These are phyloP conservation scores for Symphodus melops DNA, from an alignment of 2,113 vertebrate species.

Conservation along the genomic window DNA sequence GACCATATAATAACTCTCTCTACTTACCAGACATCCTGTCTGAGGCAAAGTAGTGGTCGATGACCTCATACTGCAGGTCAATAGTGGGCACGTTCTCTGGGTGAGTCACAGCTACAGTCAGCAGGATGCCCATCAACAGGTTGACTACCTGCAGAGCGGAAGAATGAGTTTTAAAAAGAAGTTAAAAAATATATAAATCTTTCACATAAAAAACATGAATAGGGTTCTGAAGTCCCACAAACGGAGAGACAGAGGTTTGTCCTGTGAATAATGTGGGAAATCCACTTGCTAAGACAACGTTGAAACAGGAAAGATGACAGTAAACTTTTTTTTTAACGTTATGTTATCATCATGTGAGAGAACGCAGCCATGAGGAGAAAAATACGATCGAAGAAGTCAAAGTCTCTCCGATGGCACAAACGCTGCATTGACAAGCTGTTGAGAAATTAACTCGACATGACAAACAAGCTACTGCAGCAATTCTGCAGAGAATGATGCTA, in stretches of 20 bases:
- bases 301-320: background rate
- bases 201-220: background rate
- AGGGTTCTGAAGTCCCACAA: background rate
- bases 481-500: background rate
- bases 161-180: background rate
- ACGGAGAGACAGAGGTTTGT: background rate
- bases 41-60: slow-evolving; percentile 95
- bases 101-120: slow-evolving; percentile 97
- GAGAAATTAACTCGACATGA: background rate
- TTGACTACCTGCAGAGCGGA: slow-evolving; percentile 89
- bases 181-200: too few relatives aligned
- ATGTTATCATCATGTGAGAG: slow-evolving; percentile 5
- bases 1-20: background rate
- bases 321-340: background rate
- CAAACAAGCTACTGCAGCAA: background rate
- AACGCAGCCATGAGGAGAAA: background rate
- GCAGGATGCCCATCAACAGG: slow-evolving; percentile 95
- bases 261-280: background rate
- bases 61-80: slow-evolving; percentile 97
- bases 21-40: slow-evolving; percentile 94
- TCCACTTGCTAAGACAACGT: background rate
- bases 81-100: slow-evolving; percentile 92
- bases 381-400: background rate
- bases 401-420: background rate
- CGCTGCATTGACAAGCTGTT: background rate